Base-by-base conservation (phyloP, 2,113 vertebrate species). In the Probosciger aterrimus region DNA sequence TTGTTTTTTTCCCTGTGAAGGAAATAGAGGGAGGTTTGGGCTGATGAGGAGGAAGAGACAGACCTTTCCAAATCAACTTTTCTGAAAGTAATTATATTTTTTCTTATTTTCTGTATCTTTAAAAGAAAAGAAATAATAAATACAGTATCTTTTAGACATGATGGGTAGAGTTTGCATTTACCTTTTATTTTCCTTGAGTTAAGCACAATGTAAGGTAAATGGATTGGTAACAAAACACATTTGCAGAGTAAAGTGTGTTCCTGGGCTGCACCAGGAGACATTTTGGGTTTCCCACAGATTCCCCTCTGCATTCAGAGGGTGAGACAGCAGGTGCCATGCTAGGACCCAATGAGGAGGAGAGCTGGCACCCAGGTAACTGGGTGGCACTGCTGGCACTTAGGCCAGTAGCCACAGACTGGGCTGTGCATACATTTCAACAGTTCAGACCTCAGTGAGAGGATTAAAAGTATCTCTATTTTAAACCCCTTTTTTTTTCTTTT, bases 61-160 rank as follows among this genome's bases (percentile, higher is more conserved):
- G 19, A 37, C 19, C n/a, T 64, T 64, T 64, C 18, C 1, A 1
- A 64, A 64, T 23, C 23, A 50, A 16, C 20, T 46, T 62, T 11
- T 8, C 35, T 14, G 35, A 17, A 39, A 59, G 7, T 1, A 3
- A 31, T 65, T 71, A 18, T 3, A 1, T 17, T 75, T 70, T 82
- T 28, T 28, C 52, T 67, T 14, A 63, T 43, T 62, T 53, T 64
- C 28, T 86, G 10, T 44, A 3, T 43, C 5, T 39, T 64, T 23
- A 3, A 10, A 47, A 75, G 4, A 17, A 59, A 70, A 46, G n/a
- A 22, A 47, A 13, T 10, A 2, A 20, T 11, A 14, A 82, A 14
- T 46, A 3, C 6, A 6, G 1, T 22, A 0, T 50, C 2, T 43
- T 19, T 41, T 43, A 22, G 19, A 6, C 16, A 28, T 1, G 10